Evolutionary conservation across 2,113 vertebrate genomes (phyloP).

Genomic region (Oreochromis niloticus): DNA sequence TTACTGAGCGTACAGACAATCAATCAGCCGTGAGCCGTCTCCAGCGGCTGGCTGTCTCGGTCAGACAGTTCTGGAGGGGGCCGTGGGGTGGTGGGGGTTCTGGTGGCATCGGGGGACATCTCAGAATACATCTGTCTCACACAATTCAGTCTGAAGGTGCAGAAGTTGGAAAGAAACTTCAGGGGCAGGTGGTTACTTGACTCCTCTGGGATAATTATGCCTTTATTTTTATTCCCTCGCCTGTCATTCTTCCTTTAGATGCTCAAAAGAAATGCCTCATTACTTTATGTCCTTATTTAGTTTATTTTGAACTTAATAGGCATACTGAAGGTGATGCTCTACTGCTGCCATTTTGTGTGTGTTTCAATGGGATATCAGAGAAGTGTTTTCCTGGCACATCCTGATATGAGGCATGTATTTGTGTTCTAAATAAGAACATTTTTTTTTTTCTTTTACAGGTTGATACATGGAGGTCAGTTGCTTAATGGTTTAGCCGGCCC

Average conservation of each 20-base stretch:
- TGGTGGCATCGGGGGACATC: slow-evolving; percentile 5
- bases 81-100: background rate
- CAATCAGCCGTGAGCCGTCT: slow-evolving; percentile 36
- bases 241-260: background rate
- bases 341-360: background rate
- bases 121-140: slow-evolving; percentile 7
- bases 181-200: background rate
- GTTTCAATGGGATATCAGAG: background rate
- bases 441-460: slow-evolving; percentile 60
- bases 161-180: background rate
- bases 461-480: slow-evolving; percentile 91
- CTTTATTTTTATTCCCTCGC: background rate
- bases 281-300: background rate
- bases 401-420: background rate
- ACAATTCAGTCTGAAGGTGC: background rate
- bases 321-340: background rate
- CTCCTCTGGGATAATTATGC: background rate
- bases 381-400: background rate
- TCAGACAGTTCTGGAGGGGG: slow-evolving; percentile 5
- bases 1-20: slow-evolving; percentile 33
- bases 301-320: background rate
- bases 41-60: slow-evolving; percentile 34
- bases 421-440: background rate
- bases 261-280: background rate
- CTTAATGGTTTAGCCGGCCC: slow-evolving; percentile 93